A percentile compares a stretch with the other conserved stretches of the same genome.
Conservation (phyloP, 2,113 vertebrate genomes). For the Taxidea taxus region DNA sequence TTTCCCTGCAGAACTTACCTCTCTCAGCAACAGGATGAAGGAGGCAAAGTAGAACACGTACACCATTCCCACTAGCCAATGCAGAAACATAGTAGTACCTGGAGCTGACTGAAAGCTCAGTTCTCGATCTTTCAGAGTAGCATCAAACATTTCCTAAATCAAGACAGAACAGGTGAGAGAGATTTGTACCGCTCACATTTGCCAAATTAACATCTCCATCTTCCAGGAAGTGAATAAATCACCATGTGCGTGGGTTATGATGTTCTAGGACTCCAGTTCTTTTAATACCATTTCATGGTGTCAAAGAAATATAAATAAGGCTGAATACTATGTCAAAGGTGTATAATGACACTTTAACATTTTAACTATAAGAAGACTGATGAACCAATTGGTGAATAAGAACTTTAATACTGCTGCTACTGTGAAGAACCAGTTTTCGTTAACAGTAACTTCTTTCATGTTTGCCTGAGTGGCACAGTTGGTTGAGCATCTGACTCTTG, state of each 20-base stretch:
- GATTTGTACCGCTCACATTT: neutral
- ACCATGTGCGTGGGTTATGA: neutral
- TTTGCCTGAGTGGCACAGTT: neutral
- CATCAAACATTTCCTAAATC: constrained; percentile 96
- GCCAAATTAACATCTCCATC: neutral
- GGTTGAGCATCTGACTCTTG: neutral
- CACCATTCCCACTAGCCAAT: constrained; percentile 98
- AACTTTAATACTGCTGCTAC: neutral
- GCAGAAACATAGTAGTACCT: constrained; percentile 97
- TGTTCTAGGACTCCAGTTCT: neutral
- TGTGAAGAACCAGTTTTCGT: neutral
- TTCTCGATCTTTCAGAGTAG: constrained; percentile 94
- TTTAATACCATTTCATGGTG: neutral
- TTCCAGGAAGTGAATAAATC: neutral
- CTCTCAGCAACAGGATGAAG: constrained; percentile 96
- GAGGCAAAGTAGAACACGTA: constrained; percentile 99
- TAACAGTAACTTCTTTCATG: neutral
- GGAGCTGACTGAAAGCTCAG: constrained; percentile 96
- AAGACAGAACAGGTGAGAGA: constrained; percentile 2
- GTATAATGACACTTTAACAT: neutral
- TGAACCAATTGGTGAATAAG: neutral
- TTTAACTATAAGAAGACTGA: neutral
- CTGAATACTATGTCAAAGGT: neutral
- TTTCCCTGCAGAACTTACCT: constrained; percentile 82
- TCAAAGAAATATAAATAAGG: neutral